Conservation (phyloP, 2,797 vertebrate genomes). For the Crocidura indochinensis region DNA sequence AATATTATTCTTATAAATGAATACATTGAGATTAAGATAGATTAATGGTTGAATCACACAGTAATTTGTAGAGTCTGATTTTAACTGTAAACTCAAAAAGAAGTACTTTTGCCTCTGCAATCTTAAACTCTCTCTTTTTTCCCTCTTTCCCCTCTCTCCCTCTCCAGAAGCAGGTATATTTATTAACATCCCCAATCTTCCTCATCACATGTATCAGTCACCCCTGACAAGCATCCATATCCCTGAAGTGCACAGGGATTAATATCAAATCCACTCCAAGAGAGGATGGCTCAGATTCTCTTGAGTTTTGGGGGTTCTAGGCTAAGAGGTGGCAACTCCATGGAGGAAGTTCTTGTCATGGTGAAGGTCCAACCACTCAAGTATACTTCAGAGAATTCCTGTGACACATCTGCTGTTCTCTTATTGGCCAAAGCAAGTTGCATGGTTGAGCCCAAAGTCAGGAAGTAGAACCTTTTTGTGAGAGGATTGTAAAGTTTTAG, state of each 20-base stretch:
- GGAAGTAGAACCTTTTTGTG: neutral
- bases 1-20: neutral
- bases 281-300: neutral
- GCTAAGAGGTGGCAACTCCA: neutral
- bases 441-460: neutral
- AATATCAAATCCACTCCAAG: neutral
- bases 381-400: neutral
- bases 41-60: neutral
- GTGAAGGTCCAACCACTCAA: neutral
- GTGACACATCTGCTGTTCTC: neutral
- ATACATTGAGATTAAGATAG: neutral
- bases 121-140: too few species aligned
- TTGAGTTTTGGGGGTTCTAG: neutral
- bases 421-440: conserved; percentile 6
- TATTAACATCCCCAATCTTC: too few species aligned
- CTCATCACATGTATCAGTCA: neutral
- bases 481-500: neutral
- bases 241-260: neutral
- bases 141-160: neutral
- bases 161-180: neutral
- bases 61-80: neutral
- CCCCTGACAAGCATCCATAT: neutral
- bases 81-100: neutral
- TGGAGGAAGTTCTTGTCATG: neutral
- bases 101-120: too few species aligned